phyloP scores from a whole-genome alignment of 2,888 invertebrate species.

The Drosophila mercatorum region DNA sequence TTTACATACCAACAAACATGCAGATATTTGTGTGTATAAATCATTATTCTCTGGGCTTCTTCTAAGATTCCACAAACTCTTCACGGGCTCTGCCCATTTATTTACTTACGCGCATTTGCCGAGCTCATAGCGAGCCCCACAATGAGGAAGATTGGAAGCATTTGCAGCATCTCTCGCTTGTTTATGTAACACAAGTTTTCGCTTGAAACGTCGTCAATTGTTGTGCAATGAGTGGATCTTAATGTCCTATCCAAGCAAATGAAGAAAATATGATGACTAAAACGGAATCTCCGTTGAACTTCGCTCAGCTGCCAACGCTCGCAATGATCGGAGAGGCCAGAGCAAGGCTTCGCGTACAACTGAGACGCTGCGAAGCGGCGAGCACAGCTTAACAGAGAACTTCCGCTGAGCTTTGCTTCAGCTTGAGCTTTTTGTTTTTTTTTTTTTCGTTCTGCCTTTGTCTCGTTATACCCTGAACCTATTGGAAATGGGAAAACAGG shows the following conservation, averaged over 20 bases:
- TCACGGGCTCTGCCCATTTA: slow-evolving; percentile 2
- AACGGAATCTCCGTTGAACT: slow-evolving; percentile 43
- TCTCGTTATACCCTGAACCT: too few relatives aligned
- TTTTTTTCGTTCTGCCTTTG: not conserved
- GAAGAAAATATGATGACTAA: slow-evolving; percentile 33
- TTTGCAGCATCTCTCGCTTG: slow-evolving; percentile 33
- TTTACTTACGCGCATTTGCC: slow-evolving; percentile 65
- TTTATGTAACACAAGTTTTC: slow-evolving; percentile 25
- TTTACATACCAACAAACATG: slow-evolving; percentile 3
- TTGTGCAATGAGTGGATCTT: slow-evolving; percentile 7
- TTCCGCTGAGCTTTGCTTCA: slow-evolving; percentile 62
- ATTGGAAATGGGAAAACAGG: too few relatives aligned
- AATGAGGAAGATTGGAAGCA: slow-evolving; percentile 30
- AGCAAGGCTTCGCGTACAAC: slow-evolving; percentile 57
- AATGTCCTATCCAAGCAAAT: slow-evolving; percentile 40
- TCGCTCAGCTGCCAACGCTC: slow-evolving; percentile 1
- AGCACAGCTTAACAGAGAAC: slow-evolving; percentile 41
- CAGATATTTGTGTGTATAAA: slow-evolving; percentile 16
- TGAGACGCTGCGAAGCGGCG: slow-evolving; percentile 21
- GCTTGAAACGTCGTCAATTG: slow-evolving; percentile 55
- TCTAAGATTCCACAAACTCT: slow-evolving; percentile 22
- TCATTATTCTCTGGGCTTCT: slow-evolving; percentile 28
- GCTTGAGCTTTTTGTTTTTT: slow-evolving; percentile 45
- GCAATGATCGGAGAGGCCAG: slow-evolving; percentile 26
- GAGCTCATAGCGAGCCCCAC: slow-evolving; percentile 35